Base-by-base conservation (phyloP, 2,113 vertebrate species). In the Sorex fumeus region DNA sequence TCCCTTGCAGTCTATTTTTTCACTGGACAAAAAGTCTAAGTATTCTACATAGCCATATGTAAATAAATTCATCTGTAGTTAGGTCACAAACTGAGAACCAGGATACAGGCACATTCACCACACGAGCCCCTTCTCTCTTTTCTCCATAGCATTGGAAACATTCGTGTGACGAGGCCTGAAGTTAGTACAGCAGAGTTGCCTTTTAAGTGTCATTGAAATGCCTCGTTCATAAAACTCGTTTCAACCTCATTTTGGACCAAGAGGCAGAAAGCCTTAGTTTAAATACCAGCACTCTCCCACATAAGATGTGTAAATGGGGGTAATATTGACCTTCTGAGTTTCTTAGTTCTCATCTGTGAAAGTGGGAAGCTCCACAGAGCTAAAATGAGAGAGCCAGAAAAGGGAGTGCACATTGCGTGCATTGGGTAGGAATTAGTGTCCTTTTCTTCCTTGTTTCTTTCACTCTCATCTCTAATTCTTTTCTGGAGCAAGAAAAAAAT, bases 381-480 rank as follows among this genome's bases (percentile, higher is more conserved):
- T 80, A 30, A 7, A 40, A 12, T 40, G 45, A 43, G 70, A 71
- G 19, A 72, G 40, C 34, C 30, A 28, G 71, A 11, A n/a, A 53
- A 66, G 21, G 40, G 19, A 76, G 40, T 60, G 82, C 64, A 45
- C n/a, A 30, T 0, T 30, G 45, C 79, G 66, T 60, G 7, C 3
- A n/a, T 74, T 9, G 77, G 69, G 36, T 25, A 82, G 62, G n/a
- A 2, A 23, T 30, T 67, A 27, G 6, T 60, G 43, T 53, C 53
- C 19, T 87, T 87, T 80, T 50, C n/a, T 43, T 88, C 2, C 50
- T 90, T 77, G 19, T 6, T 76, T 53, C 32, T 67, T 88, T 88
- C 34, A 53, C n/a, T 64, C 6, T 87, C 53, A 60, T 81, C 74
- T 81, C 13, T 62, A 40, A 4, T 8, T 34, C 30, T 28, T 66